Base-by-base conservation (phyloP, 1,140 invertebrate genomes). In the Temnothorax curvispinosus region DNA sequence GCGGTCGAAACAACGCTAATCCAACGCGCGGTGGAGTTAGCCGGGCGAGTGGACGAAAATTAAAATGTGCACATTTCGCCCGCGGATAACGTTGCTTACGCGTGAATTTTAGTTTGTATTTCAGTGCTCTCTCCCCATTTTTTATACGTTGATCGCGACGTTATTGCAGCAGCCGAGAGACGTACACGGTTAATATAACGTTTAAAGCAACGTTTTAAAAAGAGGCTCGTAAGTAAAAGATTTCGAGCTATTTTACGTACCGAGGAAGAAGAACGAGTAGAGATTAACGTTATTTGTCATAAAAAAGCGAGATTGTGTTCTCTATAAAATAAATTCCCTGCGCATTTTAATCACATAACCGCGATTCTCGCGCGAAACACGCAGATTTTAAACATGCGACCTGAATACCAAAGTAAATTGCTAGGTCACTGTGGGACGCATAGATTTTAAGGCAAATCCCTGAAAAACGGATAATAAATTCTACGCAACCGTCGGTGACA, bases 351-450 rank as follows among this genome's bases (percentile, higher is more conserved):
- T 44, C 1, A 27, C 27, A 47, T 21, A 21, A 44, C 35, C 21
- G 54, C 15, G 58, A 77, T 62, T 21, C 15, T 32, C 56, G 32
- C 41, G 38, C 74, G 38, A 65, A 78, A 38, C 11, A 38, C 9
- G n/a, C 44, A 80, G 47, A 54, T 18, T 78, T 65, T 65, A 78
- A 47, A 78, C 27, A 27, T 38, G 27, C 27, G 60, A 78, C 50
- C 47, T 21, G 77, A 38, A 69, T 81, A 81, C 38, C 7, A 56
- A 56, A 54, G 15, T 81, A 35, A 81, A 41, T 56, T 41, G 65
- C 35, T 3, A 41, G n/a, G n/a, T 54, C 7, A 41, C 44, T 0
- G 7, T 27, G 21, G 6, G 41, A 47, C 27, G 18, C 32, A n/a
- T 35, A 80, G 7, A 52, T 41, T 80, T 69, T 54, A 69, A 69